These are phyloP conservation scores for Syrmaticus mikado DNA, from an alignment of 2,113 vertebrate genomes.

Conservation along the genomic window DNA sequence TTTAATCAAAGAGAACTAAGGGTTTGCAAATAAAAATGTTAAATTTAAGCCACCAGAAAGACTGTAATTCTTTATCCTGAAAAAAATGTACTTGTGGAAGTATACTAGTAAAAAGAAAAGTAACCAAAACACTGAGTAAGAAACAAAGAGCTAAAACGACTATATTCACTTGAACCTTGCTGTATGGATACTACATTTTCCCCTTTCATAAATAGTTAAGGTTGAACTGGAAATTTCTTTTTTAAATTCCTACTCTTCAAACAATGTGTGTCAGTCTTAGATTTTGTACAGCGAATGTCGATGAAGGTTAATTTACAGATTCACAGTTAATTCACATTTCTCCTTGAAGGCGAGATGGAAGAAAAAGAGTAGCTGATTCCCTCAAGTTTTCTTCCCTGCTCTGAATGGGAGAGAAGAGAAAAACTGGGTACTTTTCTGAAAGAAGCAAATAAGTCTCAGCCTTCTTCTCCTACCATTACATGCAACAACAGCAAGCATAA, in stretches of 20 bases:
- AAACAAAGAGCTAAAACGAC: not conserved
- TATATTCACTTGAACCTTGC: not conserved
- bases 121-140: not conserved
- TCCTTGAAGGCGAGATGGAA: not conserved
- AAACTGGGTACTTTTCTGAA: not conserved
- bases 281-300: not conserved
- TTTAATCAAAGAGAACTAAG: not conserved
- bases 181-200: not conserved
- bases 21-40: not conserved
- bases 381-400: not conserved
- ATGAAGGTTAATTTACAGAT: not conserved
- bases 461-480: fast-evolving
- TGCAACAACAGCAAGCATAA: not conserved
- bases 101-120: not conserved
- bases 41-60: not conserved
- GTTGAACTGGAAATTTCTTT: not conserved
- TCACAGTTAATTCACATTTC: not conserved
- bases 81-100: not conserved
- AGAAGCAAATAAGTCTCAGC: not conserved
- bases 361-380: not conserved
- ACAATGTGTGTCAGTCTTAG: not conserved
- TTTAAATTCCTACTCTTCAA: not conserved
- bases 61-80: not conserved
- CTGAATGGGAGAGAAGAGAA: not conserved
- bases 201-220: not conserved